Evolutionary conservation across 2,797 vertebrate species (phyloP), one percentile per base, ranked within the genome.

Genomic region (Sparus aurata): DNA sequence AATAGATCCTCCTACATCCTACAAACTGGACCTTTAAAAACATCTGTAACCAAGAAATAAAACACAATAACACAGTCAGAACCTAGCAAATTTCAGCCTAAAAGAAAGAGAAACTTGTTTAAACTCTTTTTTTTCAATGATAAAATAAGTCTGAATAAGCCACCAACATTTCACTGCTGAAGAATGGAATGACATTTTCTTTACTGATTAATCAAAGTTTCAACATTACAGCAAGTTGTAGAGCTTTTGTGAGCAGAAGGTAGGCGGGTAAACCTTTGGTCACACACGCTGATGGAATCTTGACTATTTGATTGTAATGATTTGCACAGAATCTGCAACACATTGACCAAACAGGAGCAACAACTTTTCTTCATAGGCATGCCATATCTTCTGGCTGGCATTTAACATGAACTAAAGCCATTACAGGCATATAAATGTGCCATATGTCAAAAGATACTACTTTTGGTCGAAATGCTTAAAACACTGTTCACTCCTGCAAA

Each of bases 281-380:
- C 34, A 80, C 72, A 68, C 47, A 30, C 15, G 1, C 38, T 3
- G 9, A 12, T 9, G n/a, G 2, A 78, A 10, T 52, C n/a, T 53
- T 10, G 20, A 61, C 34, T 34, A 34, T 34, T 34, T 11, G 64
- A 46, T 34, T 65, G 47, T 52, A 18, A 47, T 61, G 27, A 67
- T 8, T 69, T 27, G 12, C 47, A 50, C 22, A 60, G 11, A 52
- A 30, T 27, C 53, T 54, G 50, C 6, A 20, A 49, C 46, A 73
- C 54, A 64, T 5, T 61, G 1, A 79, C 60, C 5, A 50, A 72
- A 75, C 34, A 66, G 20, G 16, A 55, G 3, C 0, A 62, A 69
- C 30, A 2, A 3, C 2, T 43, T 54, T 52, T 49, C 20, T 73
- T 3, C 63, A 47, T 23, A 38, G 15, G 15, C 1, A 55, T 18